phyloP scores from a whole-genome alignment of 2,797 vertebrate species.

The Sphenopsis melanotis region DNA sequence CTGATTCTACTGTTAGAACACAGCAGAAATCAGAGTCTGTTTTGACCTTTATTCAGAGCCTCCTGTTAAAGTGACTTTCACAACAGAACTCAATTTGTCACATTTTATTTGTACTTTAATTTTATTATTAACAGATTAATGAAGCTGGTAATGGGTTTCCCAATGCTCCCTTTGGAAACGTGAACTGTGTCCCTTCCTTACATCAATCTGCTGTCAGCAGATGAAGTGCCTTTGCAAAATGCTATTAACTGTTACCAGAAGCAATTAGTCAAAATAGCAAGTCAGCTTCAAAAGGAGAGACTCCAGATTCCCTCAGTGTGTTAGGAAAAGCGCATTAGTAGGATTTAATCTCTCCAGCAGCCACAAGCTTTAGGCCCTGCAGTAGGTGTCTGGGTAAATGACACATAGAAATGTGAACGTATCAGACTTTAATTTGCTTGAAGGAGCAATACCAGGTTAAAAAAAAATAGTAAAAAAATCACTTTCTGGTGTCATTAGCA shows the following conservation, averaged over 20 bases:
- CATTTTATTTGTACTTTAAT: conserved; percentile 69
- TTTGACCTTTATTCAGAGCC: conserved; percentile 59
- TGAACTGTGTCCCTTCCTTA: conserved; percentile 55
- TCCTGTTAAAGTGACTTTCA: conserved; percentile 44
- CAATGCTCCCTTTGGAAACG: conserved; percentile 51
- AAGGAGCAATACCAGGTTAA: not conserved
- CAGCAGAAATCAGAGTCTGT: conserved; percentile 20
- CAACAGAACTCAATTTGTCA: conserved; percentile 60
- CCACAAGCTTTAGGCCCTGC: not conserved
- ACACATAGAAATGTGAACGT: conserved; percentile 4
- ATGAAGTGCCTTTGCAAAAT: conserved; percentile 53
- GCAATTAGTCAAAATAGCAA: conserved; percentile 60
- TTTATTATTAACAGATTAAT: conserved; percentile 68
- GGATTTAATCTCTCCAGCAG: conserved; percentile 37
- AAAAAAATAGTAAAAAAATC: not conserved
- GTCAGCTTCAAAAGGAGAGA: conserved; percentile 17
- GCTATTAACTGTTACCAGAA: conserved; percentile 62
- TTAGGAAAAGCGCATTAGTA: not conserved
- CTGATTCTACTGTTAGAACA: conserved; percentile 38
- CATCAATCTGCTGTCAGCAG: conserved; percentile 61
- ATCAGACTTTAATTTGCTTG: not conserved
- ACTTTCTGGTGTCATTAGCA: not conserved
- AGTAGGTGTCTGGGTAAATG: conserved; percentile 26
- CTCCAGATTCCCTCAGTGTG: conserved; percentile 1
- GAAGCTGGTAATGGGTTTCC: conserved; percentile 60